Percentiles rank a stretch among this genome's conserved stretches.
phyloP scores from a whole-genome alignment of 2,888 invertebrate species.

The Agrotis segetum region DNA sequence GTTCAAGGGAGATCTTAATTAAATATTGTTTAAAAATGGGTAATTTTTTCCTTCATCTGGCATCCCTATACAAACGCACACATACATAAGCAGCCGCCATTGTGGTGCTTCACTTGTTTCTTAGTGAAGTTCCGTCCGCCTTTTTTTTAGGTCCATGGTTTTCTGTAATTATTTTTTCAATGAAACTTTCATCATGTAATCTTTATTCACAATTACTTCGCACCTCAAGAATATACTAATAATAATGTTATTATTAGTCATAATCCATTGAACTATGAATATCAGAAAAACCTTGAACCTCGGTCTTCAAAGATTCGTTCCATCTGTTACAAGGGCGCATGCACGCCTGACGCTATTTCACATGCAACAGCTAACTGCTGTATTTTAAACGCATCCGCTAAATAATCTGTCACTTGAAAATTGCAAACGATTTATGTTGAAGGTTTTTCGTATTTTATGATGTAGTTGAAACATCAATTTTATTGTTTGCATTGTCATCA shows the following conservation, averaged over 20 bases:
- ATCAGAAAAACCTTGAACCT: slow-evolving; percentile 60
- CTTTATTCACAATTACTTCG: background rate
- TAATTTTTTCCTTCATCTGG: too few relatives aligned
- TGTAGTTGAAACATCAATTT: slow-evolving; percentile 14
- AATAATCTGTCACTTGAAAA: slow-evolving; percentile 48
- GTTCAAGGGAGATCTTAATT: too few relatives aligned
- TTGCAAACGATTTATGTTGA: slow-evolving; percentile 31
- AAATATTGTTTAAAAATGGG: too few relatives aligned
- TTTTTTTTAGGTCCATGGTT: too few relatives aligned
- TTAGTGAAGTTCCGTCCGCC: too few relatives aligned
- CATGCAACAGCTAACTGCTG: slow-evolving; percentile 44
- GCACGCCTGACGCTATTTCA: slow-evolving; percentile 27
- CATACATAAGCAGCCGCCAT: too few relatives aligned
- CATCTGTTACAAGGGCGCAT: slow-evolving; percentile 74
- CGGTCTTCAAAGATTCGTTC: slow-evolving; percentile 57
- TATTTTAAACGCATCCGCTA: slow-evolving; percentile 55
- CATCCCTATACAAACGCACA: too few relatives aligned
- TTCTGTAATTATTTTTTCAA: too few relatives aligned
- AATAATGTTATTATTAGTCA: background rate
- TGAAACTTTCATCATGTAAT: too few relatives aligned
- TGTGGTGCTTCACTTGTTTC: too few relatives aligned
- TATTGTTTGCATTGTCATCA: background rate
- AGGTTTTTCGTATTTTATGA: slow-evolving; percentile 33
- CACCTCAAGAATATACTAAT: background rate
- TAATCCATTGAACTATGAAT: background rate